phyloP scores from a whole-genome alignment of 92 coral and sea anemone genomes.

The Blastomussa wellsi region DNA sequence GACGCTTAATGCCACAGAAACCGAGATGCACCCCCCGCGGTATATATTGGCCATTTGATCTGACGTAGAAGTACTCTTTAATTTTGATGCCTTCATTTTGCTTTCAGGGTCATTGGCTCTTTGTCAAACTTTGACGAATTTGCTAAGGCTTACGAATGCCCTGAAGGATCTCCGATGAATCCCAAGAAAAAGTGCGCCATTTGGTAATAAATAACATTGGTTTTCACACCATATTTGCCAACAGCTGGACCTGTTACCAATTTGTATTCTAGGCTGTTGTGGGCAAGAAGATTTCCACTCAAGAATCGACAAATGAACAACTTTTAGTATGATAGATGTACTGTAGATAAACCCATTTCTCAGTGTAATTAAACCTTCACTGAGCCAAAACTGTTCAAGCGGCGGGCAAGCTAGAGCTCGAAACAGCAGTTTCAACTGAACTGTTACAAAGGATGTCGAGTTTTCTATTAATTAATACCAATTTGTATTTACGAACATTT shows the following conservation, averaged over 20 bases:
- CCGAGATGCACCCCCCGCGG: no score
- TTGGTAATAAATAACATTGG: conserved; percentile 49
- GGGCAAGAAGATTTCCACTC: not conserved
- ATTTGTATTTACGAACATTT: not conserved
- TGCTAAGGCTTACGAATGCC: conserved; percentile 80
- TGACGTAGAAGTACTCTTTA: no score
- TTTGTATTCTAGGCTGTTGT: not conserved
- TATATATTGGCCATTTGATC: no score
- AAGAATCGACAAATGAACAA: not conserved
- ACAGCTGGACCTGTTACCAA: not conserved
- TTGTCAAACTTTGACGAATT: conserved; percentile 86
- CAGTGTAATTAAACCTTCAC: not conserved
- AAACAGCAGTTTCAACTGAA: not conserved
- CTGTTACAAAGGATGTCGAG: not conserved
- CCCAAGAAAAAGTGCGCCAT: conserved; percentile 71
- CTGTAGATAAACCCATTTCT: not conserved
- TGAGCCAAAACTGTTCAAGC: not conserved
- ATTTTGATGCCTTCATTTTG: not conserved
- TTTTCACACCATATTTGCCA: not conserved
- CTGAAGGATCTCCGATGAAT: conserved; percentile 74
- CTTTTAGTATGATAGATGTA: not conserved
- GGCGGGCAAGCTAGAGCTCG: not conserved
- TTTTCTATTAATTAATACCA: not conserved
- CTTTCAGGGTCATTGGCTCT: conserved; percentile 82
- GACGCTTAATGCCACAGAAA: no score